A percentile compares a stretch with the other conserved stretches of the same genome.
Evolutionary conservation across 2,113 vertebrate species (phyloP).

Genomic region (Catharus fuscescens): DNA sequence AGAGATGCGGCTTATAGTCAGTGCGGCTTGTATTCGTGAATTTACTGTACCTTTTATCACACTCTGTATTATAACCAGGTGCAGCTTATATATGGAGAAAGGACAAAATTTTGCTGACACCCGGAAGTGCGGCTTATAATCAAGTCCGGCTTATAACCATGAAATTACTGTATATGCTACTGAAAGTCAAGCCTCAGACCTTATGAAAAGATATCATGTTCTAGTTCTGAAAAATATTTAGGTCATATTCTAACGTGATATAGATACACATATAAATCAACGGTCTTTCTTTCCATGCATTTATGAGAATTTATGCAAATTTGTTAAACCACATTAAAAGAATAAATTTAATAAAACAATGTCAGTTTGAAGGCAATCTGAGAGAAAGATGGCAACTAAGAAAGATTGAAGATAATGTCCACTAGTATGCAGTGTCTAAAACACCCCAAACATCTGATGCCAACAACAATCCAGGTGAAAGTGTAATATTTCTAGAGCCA

Average conservation of each 20-base stretch:
- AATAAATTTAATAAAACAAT: background rate
- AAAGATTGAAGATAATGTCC: background rate
- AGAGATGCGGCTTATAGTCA: too few relatives aligned
- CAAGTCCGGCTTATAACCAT: too few relatives aligned
- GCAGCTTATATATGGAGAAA: too few relatives aligned
- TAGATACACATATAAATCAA: background rate
- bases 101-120: too few relatives aligned
- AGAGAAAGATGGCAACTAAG: background rate
- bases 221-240: background rate
- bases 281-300: background rate
- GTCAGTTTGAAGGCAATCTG: background rate
- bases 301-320: background rate
- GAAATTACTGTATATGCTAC: background rate
- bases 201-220: background rate
- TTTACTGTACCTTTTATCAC: too few relatives aligned
- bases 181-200: background rate
- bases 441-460: rapidly evolving
- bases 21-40: too few relatives aligned
- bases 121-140: too few relatives aligned
- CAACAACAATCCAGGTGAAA: background rate
- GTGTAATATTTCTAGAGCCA: background rate
- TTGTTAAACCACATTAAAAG: background rate
- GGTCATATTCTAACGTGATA: background rate
- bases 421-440: background rate
- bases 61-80: too few relatives aligned